Conservation (phyloP, 2,113 vertebrate species). For the Perca schrenkii region DNA sequence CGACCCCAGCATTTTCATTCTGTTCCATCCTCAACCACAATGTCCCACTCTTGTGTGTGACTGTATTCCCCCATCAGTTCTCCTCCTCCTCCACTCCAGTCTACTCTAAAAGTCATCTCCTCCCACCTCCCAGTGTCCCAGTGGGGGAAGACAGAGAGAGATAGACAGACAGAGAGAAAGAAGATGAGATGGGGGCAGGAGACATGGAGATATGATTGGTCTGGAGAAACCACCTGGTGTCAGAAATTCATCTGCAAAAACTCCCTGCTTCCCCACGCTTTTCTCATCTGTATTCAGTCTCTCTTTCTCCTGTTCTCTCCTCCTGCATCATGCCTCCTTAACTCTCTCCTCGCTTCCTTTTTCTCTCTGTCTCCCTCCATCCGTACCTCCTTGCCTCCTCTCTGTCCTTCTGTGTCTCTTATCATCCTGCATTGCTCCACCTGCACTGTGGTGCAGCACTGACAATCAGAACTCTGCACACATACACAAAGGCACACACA, state of each 20-base stretch:
- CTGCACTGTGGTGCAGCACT: slow-evolving; percentile 80
- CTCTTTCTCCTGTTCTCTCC: slow-evolving; percentile 59
- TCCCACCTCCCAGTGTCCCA: slow-evolving; percentile 69
- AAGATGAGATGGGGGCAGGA: slow-evolving; percentile 54
- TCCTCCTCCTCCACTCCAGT: slow-evolving; percentile 68
- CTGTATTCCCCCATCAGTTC: slow-evolving; percentile 70
- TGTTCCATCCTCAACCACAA: slow-evolving; percentile 35
- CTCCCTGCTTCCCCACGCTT: slow-evolving; percentile 69
- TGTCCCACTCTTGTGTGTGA: slow-evolving; percentile 57
- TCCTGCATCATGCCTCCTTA: slow-evolving; percentile 73
- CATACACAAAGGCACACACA: slow-evolving; percentile 46
- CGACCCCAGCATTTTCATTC: slow-evolving; percentile 44
- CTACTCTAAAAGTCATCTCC: slow-evolving; percentile 78
- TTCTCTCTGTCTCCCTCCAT: slow-evolving; percentile 19
- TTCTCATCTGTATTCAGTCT: slow-evolving; percentile 81
- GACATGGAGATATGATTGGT: slow-evolving; percentile 69
- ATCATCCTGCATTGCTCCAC: slow-evolving; percentile 80
- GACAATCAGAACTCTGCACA: slow-evolving; percentile 73
- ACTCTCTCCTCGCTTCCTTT: slow-evolving; percentile 52
- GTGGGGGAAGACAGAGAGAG: slow-evolving; percentile 43
- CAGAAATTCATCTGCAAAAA: slow-evolving; percentile 78
- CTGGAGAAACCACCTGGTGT: slow-evolving; percentile 77
- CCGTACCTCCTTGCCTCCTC: slow-evolving; percentile 35
- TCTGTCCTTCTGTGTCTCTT: slow-evolving; percentile 69
- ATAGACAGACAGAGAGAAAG: slow-evolving; percentile 35